Base-by-base conservation (phyloP, 2,797 vertebrate species). In the Hypotaenidia okinawae region DNA sequence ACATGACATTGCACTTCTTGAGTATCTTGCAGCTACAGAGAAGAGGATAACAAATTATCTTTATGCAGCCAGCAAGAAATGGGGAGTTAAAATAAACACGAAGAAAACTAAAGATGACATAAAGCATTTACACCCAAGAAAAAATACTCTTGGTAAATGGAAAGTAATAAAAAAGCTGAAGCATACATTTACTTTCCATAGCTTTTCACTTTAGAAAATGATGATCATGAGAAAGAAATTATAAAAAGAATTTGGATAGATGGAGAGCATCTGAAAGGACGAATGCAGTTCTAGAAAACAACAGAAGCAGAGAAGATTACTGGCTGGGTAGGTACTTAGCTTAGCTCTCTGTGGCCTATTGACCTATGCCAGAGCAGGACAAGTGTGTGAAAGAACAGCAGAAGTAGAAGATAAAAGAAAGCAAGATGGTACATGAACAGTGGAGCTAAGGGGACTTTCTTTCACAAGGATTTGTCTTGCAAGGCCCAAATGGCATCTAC, bases 101-200 rank as follows among this genome's bases (percentile, higher is more conserved):
- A 78, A 87, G 78, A 75, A 93, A 95, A 92, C 66, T 37, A 85
- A 94, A 90, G 54, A 58, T 47, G 27, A 85, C 92, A 95, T 33
- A 93, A 87, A 87, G 39, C 61, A 69, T 89, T 87, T 89, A 69
- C 7, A 32, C 54, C 23, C 21, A 87, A 72, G 93, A 52, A 80
- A 95, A 94, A 89, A 73, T 85, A 74, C 16, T 83, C 67, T 33
- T 45, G 35, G 68, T 72, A 87, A 94, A 91, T 87, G 68, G 78
- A 89, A 96, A 72, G 64, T 81, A 95, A 92, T 92, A 90, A 92
- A 92, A 90, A 93, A 87, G 16, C 72, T 80, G 52, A 68, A 95
- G 70, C 61, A 68, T 39, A 52, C 54, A 58, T 87, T 90, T 79
- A 55, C 41, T 68, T 90, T 68, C 7, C 12, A 79, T 68, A 85